Evolutionary conservation across 2,113 vertebrate species (phyloP).

Genomic region (Halichoerus grypus): DNA sequence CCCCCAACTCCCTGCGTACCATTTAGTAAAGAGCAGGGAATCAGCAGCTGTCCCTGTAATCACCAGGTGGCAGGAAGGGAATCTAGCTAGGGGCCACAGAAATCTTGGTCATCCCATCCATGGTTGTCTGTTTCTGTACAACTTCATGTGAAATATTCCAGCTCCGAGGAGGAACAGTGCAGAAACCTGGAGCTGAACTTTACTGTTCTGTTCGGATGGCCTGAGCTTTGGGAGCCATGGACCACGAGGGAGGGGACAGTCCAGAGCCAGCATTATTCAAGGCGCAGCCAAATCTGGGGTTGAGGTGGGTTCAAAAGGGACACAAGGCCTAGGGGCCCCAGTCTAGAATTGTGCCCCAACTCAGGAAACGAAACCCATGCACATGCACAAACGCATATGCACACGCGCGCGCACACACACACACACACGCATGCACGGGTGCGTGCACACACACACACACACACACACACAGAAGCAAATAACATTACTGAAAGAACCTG

Average conservation of each 20-base stretch:
- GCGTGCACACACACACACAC: slow-evolving; percentile 10
- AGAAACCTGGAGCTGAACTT: slow-evolving; percentile 54
- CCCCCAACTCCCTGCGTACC: slow-evolving; percentile 85
- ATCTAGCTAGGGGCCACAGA: background rate
- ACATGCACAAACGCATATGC: slow-evolving; percentile 67
- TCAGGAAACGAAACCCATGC: slow-evolving; percentile 57
- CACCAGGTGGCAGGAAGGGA: slow-evolving; percentile 15
- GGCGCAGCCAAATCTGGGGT: slow-evolving; percentile 52
- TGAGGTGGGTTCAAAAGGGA: slow-evolving; percentile 48
- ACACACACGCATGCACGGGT: no score
- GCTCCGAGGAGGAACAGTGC: slow-evolving; percentile 37
- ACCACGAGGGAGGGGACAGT: background rate
- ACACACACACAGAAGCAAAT: slow-evolving; percentile 68
- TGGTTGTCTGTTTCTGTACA: slow-evolving; percentile 48
- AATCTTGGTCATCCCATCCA: slow-evolving; percentile 27
- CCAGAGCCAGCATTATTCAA: slow-evolving; percentile 34
- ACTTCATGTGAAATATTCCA: slow-evolving; percentile 21
- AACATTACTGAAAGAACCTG: slow-evolving; percentile 60
- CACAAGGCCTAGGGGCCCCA: background rate
- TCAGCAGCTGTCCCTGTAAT: slow-evolving; percentile 60
- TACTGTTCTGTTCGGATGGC: slow-evolving; percentile 29
- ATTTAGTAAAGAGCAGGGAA: slow-evolving; percentile 75
- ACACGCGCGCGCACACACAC: background rate
- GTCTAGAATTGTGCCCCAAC: slow-evolving; percentile 60
- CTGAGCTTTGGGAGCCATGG: slow-evolving; percentile 19